Conservation (phyloP, 1,140 invertebrate genomes). For the Adoxophyes honmai region DNA sequence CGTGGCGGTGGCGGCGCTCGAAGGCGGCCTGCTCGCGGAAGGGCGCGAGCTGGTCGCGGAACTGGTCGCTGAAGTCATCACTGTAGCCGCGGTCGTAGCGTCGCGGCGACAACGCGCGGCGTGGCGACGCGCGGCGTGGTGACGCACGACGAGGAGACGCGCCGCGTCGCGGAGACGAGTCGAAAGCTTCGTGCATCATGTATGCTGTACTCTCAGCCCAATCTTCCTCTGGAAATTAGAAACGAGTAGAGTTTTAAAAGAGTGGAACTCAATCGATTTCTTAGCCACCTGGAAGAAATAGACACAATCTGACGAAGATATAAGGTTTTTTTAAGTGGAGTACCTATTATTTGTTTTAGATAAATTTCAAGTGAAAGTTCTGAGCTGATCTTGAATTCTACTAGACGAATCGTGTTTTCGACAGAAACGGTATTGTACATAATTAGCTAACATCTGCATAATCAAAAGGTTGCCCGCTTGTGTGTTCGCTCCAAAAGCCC, state of each 20-base stretch:
- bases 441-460: constrained; percentile 9
- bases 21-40: constrained; percentile 53
- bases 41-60: constrained; percentile 39
- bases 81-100: constrained; percentile 51
- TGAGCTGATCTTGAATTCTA: no score
- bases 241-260: no score
- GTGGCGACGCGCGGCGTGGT: constrained; percentile 29
- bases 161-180: constrained; percentile 54
- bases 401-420: no score
- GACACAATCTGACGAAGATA: no score
- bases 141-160: constrained; percentile 30
- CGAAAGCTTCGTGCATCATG: constrained; percentile 75
- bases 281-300: no score
- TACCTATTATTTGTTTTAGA: no score
- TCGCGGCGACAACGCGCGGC: constrained; percentile 52
- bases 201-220: constrained; percentile 76
- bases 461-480: background rate
- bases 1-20: constrained; percentile 62
- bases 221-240: constrained; percentile 74
- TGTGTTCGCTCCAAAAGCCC: constrained; percentile 33
- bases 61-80: constrained; percentile 60
- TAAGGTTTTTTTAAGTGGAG: no score
- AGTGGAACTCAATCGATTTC: no score
- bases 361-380: no score
- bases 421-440: background rate